phyloP scores from a whole-genome alignment of 1,140 invertebrate genomes.

The Pentalonia nigronervosa region DNA sequence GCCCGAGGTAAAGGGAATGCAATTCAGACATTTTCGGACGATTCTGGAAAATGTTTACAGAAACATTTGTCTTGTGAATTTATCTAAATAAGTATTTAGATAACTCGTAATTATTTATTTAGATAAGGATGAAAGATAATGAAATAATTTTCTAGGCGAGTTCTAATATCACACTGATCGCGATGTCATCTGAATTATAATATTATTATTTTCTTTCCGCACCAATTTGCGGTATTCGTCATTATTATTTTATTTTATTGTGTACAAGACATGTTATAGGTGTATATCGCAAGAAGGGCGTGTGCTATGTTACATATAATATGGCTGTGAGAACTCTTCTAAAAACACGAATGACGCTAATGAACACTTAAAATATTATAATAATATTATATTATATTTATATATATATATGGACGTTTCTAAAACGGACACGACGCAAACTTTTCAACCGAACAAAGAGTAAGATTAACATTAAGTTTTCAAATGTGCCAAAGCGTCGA shows the following conservation, averaged over 20 bases:
- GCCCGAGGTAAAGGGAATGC: no score
- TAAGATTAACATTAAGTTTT: neutral
- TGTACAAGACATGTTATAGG: no score
- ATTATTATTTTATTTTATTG: neutral
- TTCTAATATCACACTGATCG: no score
- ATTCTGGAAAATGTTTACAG: no score
- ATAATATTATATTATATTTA: neutral
- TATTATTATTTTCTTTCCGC: neutral
- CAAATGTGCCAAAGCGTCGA: neutral
- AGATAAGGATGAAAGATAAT: no score
- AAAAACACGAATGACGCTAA: neutral
- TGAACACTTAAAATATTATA: neutral
- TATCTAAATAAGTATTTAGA: no score
- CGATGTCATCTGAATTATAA: neutral
- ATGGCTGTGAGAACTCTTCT: neutral
- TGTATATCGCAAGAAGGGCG: neutral
- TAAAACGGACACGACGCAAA: neutral
- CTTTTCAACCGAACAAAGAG: neutral
- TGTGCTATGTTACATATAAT: neutral
- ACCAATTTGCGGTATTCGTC: neutral
- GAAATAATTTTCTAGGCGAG: no score
- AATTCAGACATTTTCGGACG: no score
- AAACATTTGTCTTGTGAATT: no score
- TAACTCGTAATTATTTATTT: no score
- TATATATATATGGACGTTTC: neutral